Conservation (phyloP, 2,113 vertebrate species). For the Zapus hudsonius region DNA sequence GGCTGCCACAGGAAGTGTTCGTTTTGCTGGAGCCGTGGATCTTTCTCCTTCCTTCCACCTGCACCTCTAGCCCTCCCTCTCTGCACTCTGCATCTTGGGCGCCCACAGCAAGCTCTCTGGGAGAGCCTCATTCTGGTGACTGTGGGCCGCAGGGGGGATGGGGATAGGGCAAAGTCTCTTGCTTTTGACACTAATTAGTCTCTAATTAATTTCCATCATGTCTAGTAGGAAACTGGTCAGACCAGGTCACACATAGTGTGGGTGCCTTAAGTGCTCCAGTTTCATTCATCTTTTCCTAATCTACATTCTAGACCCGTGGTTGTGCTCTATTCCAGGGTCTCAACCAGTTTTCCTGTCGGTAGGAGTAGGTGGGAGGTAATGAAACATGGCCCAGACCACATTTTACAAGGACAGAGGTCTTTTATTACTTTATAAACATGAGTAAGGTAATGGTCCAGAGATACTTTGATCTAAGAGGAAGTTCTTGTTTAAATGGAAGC, state of each 20-base stretch:
- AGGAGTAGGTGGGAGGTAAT: neutral
- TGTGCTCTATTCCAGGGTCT: neutral
- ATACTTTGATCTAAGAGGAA: slow-evolving; percentile 40
- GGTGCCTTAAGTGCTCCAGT: neutral
- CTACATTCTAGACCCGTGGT: neutral
- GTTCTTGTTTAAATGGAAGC: neutral
- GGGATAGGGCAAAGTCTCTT: neutral
- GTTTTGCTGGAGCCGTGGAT: neutral
- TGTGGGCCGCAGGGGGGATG: neutral
- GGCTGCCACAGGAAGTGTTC: neutral
- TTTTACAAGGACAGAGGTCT: neutral
- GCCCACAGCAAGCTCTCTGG: neutral
- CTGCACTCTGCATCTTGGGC: neutral
- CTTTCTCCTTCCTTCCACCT: neutral
- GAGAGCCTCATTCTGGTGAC: neutral
- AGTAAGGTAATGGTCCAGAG: slow-evolving; percentile 1
- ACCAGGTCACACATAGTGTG: neutral
- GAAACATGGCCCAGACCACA: neutral
- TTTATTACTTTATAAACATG: slow-evolving; percentile 20
- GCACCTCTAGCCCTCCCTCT: neutral
- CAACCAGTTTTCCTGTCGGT: neutral
- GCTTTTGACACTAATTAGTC: neutral
- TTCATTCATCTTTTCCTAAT: neutral
- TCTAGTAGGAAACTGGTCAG: neutral
- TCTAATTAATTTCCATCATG: neutral